Base-by-base conservation (phyloP, 2,888 invertebrate genomes). In the Meteorus colon region DNA sequence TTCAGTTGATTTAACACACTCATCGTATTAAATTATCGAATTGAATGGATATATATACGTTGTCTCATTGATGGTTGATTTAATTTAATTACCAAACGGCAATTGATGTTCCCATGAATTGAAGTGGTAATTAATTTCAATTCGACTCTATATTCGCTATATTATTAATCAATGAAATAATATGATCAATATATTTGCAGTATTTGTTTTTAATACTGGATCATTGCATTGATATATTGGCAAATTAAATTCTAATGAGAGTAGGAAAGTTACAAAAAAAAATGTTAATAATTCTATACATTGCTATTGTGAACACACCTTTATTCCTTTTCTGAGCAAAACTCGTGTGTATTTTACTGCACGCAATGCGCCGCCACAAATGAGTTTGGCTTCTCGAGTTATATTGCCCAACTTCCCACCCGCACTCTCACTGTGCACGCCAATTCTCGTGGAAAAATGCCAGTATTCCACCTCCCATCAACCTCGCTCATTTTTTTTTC, bases 1-100 rank as follows among this genome's bases (percentile, higher is more conserved):
- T 76, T 66, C 76, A 76, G 76, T 29, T 76, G 78, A 78, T 76
- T 73, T 73, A 69, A 76, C 63, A 2, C 19, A 19, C 27, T 31
- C 66, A 73, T 68, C 65, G 67, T 75, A 75, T 73, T 59, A 66
- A 78, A 78, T 75, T 71, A 75, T 71, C 66, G 31, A 16, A 45
- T 55, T 55, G 51, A 29, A 19, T 37, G 65, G 37, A 63, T 37
- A 29, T 63, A 63, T 24, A 69, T 48, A 27, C 51, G 45, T 29
- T 68, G 72, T 24, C 45, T 74, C 72, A 8, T 55, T 55, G 55
- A 19, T n/a, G 10, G 19, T 55, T 55, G 19, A 55, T 55, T 55
- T 55, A 55, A 55, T 55, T 55, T 55, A 55, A 55, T 55, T 55
- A n/a, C n/a, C 55, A 19, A 55, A 19, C 19, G n/a, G 19, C 55